Base-by-base conservation (phyloP, 1,140 invertebrate species). In the Drosophila biarmipes region DNA sequence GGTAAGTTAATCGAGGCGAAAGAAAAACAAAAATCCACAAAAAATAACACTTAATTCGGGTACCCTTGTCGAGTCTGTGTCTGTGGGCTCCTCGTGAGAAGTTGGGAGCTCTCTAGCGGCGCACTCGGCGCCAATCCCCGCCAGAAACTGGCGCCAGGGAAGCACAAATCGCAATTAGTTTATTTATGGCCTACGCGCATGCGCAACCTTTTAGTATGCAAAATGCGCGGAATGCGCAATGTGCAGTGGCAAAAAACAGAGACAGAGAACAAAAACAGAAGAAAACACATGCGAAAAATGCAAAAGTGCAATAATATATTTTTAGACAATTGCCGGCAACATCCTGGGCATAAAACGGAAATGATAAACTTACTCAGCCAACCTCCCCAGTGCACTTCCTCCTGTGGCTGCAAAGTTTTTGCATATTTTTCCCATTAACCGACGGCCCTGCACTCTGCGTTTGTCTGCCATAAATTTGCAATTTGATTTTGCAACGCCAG, bases 1-100 rank as follows among this genome's bases (percentile, higher is more conserved):
- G 96, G 96, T 96, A 93, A 94, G 92, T 87, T 53, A 35, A 37
- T 27, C 29, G 58, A 19, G 2, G 48, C 24, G n/a, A 40, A 12
- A 46, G 19, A 15, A 37, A 4, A 15, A n/a, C n/a, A n/a, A 40
- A 17, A 17, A 14, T 14, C 31, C 0, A 10, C 14, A 38, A 14
- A 68, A 37, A 24, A 24, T 24, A 24, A 38, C 19, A 38, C 35
- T 15, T 49, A 49, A 29, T 5, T 49, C 27, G 15, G 42, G 21
- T 24, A 52, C 3, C 45, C n/a, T 7, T 29, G 8, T 27, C 38
- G 27, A 51, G 31, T 43, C 12, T 31, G 48, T 19, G 21, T 42
- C 19, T 15, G 37, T 49, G 15, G 38, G 54, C 12, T 19, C 17
- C 29, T 29, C 31, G 11, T 38, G 43, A 24, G 55, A 14, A 11